Conservation (phyloP, 1,140 invertebrate species). For the Dinoponera quadriceps region DNA sequence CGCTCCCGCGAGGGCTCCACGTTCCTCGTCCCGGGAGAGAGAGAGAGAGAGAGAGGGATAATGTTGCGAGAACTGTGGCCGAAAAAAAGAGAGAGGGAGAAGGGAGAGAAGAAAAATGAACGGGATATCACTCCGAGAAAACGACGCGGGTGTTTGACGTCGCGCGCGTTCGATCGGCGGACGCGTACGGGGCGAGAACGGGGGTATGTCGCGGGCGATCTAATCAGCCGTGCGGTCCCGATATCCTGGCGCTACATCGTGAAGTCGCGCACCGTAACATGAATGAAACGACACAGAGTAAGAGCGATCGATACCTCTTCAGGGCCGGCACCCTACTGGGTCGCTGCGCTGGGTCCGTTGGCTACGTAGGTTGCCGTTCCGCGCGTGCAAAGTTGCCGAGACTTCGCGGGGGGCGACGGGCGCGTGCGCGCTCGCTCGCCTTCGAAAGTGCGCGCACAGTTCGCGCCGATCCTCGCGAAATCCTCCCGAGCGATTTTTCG, state of each 20-base stretch:
- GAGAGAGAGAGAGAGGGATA: background rate
- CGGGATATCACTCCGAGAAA: no score
- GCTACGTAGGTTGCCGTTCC: background rate
- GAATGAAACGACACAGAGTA: conserved; percentile 8
- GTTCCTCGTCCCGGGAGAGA: background rate
- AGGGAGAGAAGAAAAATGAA: no score
- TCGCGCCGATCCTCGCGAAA: background rate
- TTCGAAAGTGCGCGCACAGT: conserved; percentile 9
- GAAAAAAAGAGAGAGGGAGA: no score
- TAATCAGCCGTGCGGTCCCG: background rate
- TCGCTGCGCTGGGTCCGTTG: background rate
- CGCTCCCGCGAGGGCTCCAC: conserved; percentile 44
- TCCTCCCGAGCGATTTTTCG: background rate
- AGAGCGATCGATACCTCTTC: conserved; percentile 31
- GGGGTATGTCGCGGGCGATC: background rate
- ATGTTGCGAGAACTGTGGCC: background rate
- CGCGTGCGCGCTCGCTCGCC: background rate
- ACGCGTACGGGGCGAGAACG: no score
- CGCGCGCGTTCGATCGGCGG: no score
- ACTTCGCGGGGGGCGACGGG: conserved; percentile 1
- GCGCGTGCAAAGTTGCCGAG: conserved; percentile 5
- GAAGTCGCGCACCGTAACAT: conserved; percentile 19
- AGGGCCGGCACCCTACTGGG: conserved; percentile 25
- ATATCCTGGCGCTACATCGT: conserved; percentile 36
- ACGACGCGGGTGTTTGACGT: no score